phyloP scores from a whole-genome alignment of 37 sponge, comb jelly and placozoan genomes.

The Spongilla lacustris region DNA sequence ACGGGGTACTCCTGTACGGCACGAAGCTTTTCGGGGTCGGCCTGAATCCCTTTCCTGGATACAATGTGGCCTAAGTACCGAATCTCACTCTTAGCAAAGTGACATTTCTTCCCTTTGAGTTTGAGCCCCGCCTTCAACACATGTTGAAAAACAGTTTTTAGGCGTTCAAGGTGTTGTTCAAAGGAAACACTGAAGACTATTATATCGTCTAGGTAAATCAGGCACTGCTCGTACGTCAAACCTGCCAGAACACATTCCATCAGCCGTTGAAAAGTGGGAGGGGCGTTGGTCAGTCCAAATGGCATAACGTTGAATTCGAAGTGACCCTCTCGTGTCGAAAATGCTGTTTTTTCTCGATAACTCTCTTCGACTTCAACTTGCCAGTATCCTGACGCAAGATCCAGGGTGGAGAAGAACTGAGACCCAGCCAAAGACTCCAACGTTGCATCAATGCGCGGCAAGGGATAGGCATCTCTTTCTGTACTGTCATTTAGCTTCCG shows the following conservation, averaged over 20 bases:
- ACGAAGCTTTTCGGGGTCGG: slow-evolving; percentile 25
- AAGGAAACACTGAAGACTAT: slow-evolving; percentile 13
- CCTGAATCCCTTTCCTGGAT: slow-evolving; percentile 21
- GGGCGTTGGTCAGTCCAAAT: slow-evolving; percentile 36
- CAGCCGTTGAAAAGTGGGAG: slow-evolving; percentile 34
- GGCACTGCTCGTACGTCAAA: background rate
- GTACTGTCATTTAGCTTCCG: slow-evolving; percentile 20
- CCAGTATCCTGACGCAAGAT: slow-evolving; percentile 50
- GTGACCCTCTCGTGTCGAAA: slow-evolving; percentile 7
- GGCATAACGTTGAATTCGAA: slow-evolving; percentile 44
- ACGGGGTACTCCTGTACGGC: slow-evolving; percentile 37
- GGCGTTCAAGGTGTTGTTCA: slow-evolving; percentile 13
- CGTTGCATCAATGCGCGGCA: slow-evolving; percentile 31
- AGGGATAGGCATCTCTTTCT: slow-evolving; percentile 23
- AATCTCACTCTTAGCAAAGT: slow-evolving; percentile 17
- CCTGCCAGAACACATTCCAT: slow-evolving; percentile 31
- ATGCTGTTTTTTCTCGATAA: slow-evolving; percentile 33
- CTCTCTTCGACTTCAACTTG: slow-evolving; percentile 16
- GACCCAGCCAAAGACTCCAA: slow-evolving; percentile 14
- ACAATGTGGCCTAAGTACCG: slow-evolving; percentile 50
- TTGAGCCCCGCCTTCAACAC: slow-evolving; percentile 12
- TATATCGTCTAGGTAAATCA: slow-evolving; percentile 37
- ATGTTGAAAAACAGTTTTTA: slow-evolving; percentile 2
- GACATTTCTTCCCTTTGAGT: slow-evolving; percentile 32
- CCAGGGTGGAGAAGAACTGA: slow-evolving; percentile 23